A percentile compares a stretch with the other conserved stretches of the same genome.
Evolutionary conservation across 2,797 vertebrate genomes (phyloP).

Genomic region (Triplophysa yarkandensis): DNA sequence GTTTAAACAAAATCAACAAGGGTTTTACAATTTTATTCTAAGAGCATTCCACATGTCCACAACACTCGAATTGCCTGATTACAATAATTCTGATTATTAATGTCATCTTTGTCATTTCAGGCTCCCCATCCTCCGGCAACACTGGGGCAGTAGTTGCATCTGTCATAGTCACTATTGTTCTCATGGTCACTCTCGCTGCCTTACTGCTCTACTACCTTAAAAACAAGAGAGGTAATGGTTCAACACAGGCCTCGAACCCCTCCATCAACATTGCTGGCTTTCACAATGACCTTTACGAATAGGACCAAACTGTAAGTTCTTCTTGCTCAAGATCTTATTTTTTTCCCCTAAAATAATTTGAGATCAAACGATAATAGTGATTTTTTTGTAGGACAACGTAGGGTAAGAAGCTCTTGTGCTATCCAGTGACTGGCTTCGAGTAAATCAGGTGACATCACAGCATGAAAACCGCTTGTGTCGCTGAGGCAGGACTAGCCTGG

Average conservation of each 20-base stretch:
- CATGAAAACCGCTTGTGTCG: constrained; percentile 74
- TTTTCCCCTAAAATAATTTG: background rate
- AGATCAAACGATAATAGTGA: background rate
- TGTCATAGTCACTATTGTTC: constrained; percentile 67
- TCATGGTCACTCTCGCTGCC: constrained; percentile 61
- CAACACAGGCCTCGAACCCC: background rate
- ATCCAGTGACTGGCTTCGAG: constrained; percentile 52
- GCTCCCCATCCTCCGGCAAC: constrained; percentile 33
- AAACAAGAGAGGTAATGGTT: background rate
- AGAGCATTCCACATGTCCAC: too few species aligned
- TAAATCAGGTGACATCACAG: constrained; percentile 65
- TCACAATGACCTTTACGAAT: constrained; percentile 61
- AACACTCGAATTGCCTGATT: too few species aligned
- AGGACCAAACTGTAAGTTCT: constrained; percentile 26
- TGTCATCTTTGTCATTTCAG: constrained; percentile 49
- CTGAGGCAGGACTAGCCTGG: background rate
- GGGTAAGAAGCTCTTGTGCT: constrained; percentile 14
- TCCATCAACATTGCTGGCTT: constrained; percentile 36
- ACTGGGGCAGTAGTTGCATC: constrained; percentile 63
- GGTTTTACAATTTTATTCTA: too few species aligned
- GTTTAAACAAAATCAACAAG: too few species aligned
- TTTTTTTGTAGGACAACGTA: constrained; percentile 50
- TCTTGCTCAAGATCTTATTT: background rate
- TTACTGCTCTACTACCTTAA: constrained; percentile 67
- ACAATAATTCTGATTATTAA: background rate